Base-by-base conservation (phyloP, 37 sponge, comb jelly and placozoan genomes). In the Crambe crambe region DNA sequence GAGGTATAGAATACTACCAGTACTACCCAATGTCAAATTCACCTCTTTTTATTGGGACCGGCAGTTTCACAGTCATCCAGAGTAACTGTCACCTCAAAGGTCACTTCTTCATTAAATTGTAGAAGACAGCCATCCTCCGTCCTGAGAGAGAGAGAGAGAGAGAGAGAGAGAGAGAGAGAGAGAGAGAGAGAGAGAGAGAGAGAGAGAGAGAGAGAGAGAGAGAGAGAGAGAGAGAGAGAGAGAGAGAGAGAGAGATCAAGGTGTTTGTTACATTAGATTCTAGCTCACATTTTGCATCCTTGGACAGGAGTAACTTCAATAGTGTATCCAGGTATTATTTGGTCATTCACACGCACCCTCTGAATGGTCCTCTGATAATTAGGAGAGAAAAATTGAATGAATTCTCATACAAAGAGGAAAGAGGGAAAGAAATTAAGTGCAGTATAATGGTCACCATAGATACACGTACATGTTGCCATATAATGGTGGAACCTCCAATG, bases 121-220 rank as follows among this genome's bases (percentile, higher is more conserved):
- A 76, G 37, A 9, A 1, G 31, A 76, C 76, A 76, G 2, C 58
- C 15, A 5, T 25, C 56, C 6, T 34, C 56, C 42, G 43, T 10
- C 43, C 71, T 70, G 43, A 35, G n/a, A 62, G 30, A 62, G n/a
- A 42, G 57, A 73, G 57, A 56, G 36, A 54, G 3, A 56, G 32
- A 72, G 72, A 68, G 70, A 36, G 70, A 35, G 72, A 71, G 72
- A 42, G 38, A 71, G 72, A 42, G 72, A 71, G 72, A 20, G 36
- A 34, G 36, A 10, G 64, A 20, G 54, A 51, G n/a, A n/a, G n/a
- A 51, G 64, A 62, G 64, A 20, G 25, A 62, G 64, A 20, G 25
- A 23, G 64, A 62, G 25, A 20, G 64, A 62, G 64, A 62, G 25
- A 32, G 58, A 56, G 35, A 57, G 58, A 54, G 29, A n/a, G 59